Evolutionary conservation across 1,140 invertebrate genomes (phyloP), one percentile per base, ranked within the genome.

Genomic region (Papilio helenus): DNA sequence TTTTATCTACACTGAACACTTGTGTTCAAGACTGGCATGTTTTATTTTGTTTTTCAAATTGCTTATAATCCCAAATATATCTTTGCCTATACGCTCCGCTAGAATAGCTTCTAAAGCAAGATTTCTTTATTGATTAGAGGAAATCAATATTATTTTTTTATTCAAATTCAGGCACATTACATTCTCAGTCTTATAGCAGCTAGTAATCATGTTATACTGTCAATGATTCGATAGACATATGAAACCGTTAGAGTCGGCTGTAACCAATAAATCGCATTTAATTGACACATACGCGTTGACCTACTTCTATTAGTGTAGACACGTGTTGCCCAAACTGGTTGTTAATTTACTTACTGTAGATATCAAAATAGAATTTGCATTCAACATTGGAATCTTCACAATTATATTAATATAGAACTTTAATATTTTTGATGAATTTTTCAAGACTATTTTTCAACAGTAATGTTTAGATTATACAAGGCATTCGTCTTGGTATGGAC

Each of bases 181-280:
- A 18, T 55, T 55, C 5, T 55, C 51, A 14, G 12, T 14, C 3
- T 23, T 7, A 18, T 5, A 4, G 61, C 9, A 0, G 3, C 1
- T 68, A 68, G 26, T 5, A 68, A 29, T 68, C 26, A 68, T 29
- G 10, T 68, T 29, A 26, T 12, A 14, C 23, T 14, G 34, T 29
- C 12, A 18, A 65, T 29, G 61, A 68, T 68, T 68, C 26, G 61
- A 68, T 29, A 68, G 61, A 68, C 61, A 68, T 5, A 29, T 29
- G 61, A 68, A 68, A 68, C 61, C 61, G 61, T 68, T 68, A 68
- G 61, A 34, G 61, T 68, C 61, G 61, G 61, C 61, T 68, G 18
- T 68, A 29, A 68, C 14, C 26, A 68, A 68, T 68, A 68, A 68
- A 68, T 68, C 26, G 10, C 61, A 34, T 29, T 68, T 68, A 68